phyloP scores from a whole-genome alignment of 2,113 vertebrate species.

The Climacteris rufus region DNA sequence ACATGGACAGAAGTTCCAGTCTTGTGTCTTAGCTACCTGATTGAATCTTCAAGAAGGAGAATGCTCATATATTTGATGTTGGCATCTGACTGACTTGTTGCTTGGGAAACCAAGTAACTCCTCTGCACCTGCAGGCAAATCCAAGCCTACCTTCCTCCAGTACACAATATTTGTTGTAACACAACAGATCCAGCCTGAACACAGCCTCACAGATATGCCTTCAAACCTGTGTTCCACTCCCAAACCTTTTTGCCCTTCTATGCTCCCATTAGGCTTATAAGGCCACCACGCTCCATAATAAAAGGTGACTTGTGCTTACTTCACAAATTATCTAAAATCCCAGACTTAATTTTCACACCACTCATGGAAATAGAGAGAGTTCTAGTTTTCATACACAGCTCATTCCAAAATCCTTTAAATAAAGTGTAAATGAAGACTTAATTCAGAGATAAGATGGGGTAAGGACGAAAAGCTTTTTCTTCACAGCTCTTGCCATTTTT shows the following conservation, averaged over 20 bases:
- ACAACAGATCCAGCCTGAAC: neutral
- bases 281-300: neutral
- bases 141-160: neutral
- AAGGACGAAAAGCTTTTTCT: neutral
- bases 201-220: neutral
- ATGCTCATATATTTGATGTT: neutral
- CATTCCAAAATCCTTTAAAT: neutral
- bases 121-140: neutral
- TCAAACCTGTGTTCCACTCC: neutral
- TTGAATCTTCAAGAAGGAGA: neutral
- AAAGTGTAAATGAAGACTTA: neutral
- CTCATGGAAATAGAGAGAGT: neutral
- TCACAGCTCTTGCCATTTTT: neutral
- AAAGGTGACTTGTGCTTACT: neutral
- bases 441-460: neutral
- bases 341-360: neutral
- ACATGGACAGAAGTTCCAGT: neutral
- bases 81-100: neutral
- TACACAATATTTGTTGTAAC: neutral
- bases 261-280: neutral
- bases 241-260: neutral
- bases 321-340: neutral
- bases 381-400: neutral
- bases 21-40: neutral
- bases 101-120: neutral